Conservation (phyloP, 2,113 vertebrate genomes). For the Labeo catla region DNA sequence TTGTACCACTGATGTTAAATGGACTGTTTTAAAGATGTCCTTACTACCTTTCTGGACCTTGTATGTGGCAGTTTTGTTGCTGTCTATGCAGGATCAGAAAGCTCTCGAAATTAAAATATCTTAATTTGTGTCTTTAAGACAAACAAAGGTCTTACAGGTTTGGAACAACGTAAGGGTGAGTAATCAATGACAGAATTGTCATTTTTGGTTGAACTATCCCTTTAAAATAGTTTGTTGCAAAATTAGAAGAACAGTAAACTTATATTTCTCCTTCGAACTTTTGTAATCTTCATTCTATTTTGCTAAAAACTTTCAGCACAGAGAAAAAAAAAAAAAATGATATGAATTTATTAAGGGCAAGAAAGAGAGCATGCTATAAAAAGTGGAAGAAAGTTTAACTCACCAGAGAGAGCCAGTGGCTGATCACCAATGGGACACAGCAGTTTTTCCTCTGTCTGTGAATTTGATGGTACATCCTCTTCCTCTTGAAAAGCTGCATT, state of each 20-base stretch:
- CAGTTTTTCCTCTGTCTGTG: background rate
- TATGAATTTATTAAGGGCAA: background rate
- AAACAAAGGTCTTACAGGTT: too few relatives aligned
- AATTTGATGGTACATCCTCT: background rate
- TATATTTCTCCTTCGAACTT: background rate
- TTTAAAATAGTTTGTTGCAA: background rate
- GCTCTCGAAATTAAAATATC: too few relatives aligned
- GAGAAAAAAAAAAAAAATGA: background rate
- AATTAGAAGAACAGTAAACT: background rate
- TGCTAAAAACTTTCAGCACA: background rate
- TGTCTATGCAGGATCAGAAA: too few relatives aligned
- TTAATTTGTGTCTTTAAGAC: too few relatives aligned
- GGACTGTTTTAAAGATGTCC: too few relatives aligned
- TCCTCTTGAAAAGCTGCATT: slow-evolving; percentile 36
- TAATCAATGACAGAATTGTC: too few relatives aligned
- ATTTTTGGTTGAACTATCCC: too few relatives aligned
- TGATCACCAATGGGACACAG: background rate
- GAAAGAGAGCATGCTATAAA: background rate
- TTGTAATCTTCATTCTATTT: background rate
- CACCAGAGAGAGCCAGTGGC: slow-evolving; percentile 11
- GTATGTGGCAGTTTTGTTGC: too few relatives aligned
- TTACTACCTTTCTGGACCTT: too few relatives aligned
- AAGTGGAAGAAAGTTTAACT: slow-evolving; percentile 2
- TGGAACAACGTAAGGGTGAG: too few relatives aligned
- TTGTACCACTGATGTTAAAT: too few relatives aligned